Evolutionary conservation across 2,797 vertebrate species (phyloP).

Genomic region (Tangara arthus): DNA sequence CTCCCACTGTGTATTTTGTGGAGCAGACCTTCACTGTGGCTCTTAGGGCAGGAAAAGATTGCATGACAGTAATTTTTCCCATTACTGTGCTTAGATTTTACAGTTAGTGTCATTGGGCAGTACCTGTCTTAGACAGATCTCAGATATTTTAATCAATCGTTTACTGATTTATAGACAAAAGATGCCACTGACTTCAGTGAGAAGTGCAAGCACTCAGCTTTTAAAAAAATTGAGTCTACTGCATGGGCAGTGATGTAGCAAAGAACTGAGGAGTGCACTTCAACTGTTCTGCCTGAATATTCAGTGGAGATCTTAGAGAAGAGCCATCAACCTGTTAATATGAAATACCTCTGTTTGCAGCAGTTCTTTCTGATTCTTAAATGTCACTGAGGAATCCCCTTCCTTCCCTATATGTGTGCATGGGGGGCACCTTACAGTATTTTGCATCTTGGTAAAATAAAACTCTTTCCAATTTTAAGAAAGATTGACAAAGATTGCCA

Average conservation of each 20-base stretch:
- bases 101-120: neutral
- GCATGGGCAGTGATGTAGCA: neutral
- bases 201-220: neutral
- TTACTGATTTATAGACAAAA: neutral
- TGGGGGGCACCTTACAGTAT: neutral
- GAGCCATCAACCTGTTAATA: neutral
- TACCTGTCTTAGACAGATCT: neutral
- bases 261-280: neutral
- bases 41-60: neutral
- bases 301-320: neutral
- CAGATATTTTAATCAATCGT: neutral
- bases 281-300: constrained; percentile 25
- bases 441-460: neutral
- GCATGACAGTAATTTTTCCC: neutral
- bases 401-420: neutral
- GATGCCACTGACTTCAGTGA: neutral
- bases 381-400: neutral
- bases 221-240: neutral
- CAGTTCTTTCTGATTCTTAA: neutral
- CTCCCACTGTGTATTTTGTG: neutral
- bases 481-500: neutral
- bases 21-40: neutral
- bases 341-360: neutral
- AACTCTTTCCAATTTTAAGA: neutral
- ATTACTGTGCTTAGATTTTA: neutral